Conservation (phyloP, 2,888 invertebrate species). For the Acrobasis suavella region DNA sequence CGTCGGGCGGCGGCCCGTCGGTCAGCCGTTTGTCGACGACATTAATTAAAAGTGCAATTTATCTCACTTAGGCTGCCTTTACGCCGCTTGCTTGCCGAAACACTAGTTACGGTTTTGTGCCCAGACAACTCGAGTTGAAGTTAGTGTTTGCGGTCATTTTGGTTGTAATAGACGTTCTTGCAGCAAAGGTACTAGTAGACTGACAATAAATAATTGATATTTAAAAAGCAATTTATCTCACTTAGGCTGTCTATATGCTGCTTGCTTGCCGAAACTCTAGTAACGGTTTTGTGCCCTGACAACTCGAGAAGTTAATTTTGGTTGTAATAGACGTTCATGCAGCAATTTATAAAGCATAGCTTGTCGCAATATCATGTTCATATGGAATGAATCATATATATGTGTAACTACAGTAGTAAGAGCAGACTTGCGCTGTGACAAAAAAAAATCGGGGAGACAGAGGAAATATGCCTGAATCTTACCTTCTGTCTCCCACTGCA, state of each 20-base stretch:
- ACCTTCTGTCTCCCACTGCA: too few relatives aligned
- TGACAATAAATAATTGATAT: not conserved
- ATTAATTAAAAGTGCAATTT: constrained; percentile 26
- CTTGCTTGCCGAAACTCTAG: constrained; percentile 5
- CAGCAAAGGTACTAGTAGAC: too few relatives aligned
- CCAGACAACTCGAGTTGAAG: not conserved
- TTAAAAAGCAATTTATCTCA: constrained; percentile 25
- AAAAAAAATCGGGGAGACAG: too few relatives aligned
- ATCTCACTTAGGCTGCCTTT: constrained; percentile 23
- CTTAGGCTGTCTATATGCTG: constrained; percentile 17
- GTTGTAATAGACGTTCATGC: not conserved
- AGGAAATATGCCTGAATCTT: too few relatives aligned
- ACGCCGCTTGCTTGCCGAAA: constrained; percentile 6
- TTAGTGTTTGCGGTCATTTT: not conserved
- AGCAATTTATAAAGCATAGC: too few relatives aligned
- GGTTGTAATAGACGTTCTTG: not conserved
- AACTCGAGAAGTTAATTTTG: not conserved
- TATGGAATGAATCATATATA: too few relatives aligned
- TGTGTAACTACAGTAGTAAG: too few relatives aligned
- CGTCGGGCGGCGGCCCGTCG: not conserved
- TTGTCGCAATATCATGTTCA: too few relatives aligned
- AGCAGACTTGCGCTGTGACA: too few relatives aligned
- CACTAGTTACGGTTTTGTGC: constrained; percentile 11
- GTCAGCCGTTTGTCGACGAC: constrained; percentile 13
- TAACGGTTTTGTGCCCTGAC: constrained; percentile 5